These are phyloP conservation scores for Apostichopus parvimensis DNA, from an alignment of 35 echinoderm and acorn worm genomes.

Conservation along the genomic window DNA sequence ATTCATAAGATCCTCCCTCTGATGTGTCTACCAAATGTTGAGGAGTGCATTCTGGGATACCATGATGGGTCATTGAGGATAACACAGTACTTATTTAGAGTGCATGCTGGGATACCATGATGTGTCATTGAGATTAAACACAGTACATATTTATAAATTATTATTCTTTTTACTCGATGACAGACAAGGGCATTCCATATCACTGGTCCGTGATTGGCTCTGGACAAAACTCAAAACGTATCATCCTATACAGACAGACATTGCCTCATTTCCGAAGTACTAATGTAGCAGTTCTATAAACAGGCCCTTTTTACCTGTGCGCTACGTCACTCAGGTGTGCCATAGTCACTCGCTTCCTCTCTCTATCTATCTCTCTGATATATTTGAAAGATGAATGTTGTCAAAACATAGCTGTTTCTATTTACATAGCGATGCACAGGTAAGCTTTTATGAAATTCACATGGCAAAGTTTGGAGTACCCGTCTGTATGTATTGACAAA, in stretches of 20 bases:
- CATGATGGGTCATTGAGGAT: no score
- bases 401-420: conserved; percentile 47
- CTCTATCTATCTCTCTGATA: neutral
- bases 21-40: no score
- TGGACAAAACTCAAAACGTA: neutral
- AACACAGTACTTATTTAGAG: no score
- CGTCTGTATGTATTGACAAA: conserved; percentile 36
- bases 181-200: neutral
- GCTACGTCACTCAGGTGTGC: conserved; percentile 31
- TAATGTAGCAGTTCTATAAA: conserved; percentile 34
- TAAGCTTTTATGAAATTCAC: conserved; percentile 40
- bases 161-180: neutral
- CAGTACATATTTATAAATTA: neutral
- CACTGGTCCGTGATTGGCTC: neutral
- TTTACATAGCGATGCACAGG: conserved; percentile 41
- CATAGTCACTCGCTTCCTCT: no score
- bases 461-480: conserved; percentile 36
- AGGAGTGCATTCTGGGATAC: no score
- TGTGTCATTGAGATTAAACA: neutral
- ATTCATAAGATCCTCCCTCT: no score
- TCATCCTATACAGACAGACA: neutral
- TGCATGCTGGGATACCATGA: neutral
- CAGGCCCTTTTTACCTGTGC: conserved; percentile 18
- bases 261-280: conserved; percentile 2
- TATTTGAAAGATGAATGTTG: conserved; percentile 13